Conservation (phyloP, 1,140 invertebrate species). For the Dinoponera quadriceps region DNA sequence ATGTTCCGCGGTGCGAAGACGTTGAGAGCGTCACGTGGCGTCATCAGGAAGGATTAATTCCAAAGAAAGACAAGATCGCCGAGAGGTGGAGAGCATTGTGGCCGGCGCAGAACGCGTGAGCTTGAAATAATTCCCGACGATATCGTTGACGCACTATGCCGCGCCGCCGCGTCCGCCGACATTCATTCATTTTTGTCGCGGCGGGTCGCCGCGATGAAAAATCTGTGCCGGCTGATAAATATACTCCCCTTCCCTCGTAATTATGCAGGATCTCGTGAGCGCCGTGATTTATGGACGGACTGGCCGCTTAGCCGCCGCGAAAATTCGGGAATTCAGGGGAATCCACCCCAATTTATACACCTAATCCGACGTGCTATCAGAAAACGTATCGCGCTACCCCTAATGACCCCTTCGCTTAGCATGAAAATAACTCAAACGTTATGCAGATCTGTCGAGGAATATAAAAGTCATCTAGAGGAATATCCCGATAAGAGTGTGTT, state of each 20-base stretch:
- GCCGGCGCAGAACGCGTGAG: not conserved
- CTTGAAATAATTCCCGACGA: conserved; percentile 40
- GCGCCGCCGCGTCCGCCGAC: conserved; percentile 8
- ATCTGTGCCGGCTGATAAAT: conserved; percentile 50
- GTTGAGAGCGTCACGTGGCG: conserved; percentile 21
- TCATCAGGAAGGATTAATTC: conserved; percentile 47
- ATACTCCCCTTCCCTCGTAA: conserved; percentile 36
- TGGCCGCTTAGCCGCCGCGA: not conserved
- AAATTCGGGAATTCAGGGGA: conserved; percentile 16
- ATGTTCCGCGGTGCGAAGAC: conserved; percentile 23
- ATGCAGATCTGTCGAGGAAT: too few species aligned
- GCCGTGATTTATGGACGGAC: conserved; percentile 35
- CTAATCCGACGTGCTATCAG: not conserved
- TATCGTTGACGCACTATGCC: conserved; percentile 24
- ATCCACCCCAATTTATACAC: not conserved
- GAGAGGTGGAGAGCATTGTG: conserved; percentile 22
- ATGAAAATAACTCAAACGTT: too few species aligned
- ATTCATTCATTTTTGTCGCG: conserved; percentile 44
- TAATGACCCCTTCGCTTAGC: too few species aligned
- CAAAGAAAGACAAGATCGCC: conserved; percentile 34
- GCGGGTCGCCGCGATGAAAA: conserved; percentile 46
- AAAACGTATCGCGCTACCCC: too few species aligned
- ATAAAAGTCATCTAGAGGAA: too few species aligned
- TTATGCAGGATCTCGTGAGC: conserved; percentile 32
- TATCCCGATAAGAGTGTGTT: too few species aligned